phyloP scores from a whole-genome alignment of 2,113 vertebrate species.

The Penelope pileata region DNA sequence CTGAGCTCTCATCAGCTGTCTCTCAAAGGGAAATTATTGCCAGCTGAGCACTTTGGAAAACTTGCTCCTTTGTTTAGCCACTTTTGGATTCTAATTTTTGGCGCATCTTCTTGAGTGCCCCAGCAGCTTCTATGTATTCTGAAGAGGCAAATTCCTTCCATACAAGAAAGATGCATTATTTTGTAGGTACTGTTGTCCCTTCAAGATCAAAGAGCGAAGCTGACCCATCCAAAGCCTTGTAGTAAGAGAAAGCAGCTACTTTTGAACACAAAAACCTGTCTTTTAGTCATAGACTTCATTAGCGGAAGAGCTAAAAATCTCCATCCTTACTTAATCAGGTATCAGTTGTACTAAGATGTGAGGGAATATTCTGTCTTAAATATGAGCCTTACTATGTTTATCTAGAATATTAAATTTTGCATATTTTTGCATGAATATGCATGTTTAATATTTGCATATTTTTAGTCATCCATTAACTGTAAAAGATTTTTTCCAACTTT shows the following conservation, averaged over 20 bases:
- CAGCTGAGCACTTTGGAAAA: not conserved
- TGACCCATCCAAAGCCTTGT: not conserved
- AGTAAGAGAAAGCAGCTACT: not conserved
- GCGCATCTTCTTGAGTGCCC: not conserved
- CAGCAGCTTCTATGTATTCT: not conserved
- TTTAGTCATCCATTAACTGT: not conserved
- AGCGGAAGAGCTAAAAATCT: not conserved
- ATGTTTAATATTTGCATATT: no score
- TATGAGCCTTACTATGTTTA: not conserved
- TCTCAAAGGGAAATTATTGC: not conserved
- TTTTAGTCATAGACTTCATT: not conserved
- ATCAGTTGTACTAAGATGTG: not conserved
- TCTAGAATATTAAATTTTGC: not conserved
- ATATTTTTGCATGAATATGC: no score
- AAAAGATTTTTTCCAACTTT: constrained; percentile 1
- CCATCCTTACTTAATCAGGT: not conserved
- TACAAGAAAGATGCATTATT: not conserved
- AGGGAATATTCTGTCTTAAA: not conserved
- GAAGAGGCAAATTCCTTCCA: not conserved
- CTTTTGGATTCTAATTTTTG: not conserved
- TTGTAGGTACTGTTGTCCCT: not conserved
- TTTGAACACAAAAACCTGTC: not conserved
- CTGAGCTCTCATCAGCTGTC: not conserved
- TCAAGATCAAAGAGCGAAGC: not conserved
- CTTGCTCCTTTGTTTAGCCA: not conserved